Evolutionary conservation across 2,888 invertebrate genomes (phyloP), one percentile per base, ranked within the genome.

Genomic region (Meteorus cinctellus): DNA sequence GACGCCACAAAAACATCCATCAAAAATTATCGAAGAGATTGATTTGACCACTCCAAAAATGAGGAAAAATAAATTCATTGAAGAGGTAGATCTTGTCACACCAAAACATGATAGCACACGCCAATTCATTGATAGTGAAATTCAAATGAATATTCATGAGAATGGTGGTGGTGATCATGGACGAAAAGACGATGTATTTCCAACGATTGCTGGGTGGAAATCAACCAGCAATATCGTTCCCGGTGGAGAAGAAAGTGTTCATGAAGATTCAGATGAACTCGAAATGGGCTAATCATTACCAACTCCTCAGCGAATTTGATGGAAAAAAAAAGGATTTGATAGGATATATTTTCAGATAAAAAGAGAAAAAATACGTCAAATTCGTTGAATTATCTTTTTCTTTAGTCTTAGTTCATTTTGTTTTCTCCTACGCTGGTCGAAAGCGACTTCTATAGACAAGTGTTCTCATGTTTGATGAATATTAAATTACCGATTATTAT

Each of bases 61-160:
- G 75, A 71, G 66, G 67, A 74, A 66, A 4, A 34, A 19, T 16
- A 41, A 51, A 31, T 41, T 77, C 2, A 51, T 82, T 59, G 83
- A 83, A 69, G 79, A 80, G 68, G 75, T 85, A 59, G 86, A 87
- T 76, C 77, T 84, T 36, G 83, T 83, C 67, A 82, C 84, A 27
- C 86, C 86, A 51, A 74, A 70, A 45, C 82, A 78, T 66, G 72
- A 74, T n/a, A 63, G 74, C 4, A 80, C 78, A 19, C 74, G 51
- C 4, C 65, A 70, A 66, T 84, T 83, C 48, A 79, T 82, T 41
- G 77, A 81, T 4, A 77, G 75, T 36, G 83, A 85, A 74, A 81
- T 75, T 70, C 72, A 66, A 31, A 63, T 74, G 31, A 60, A 41
- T 71, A 48, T 27, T 63, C 62, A 48, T 14, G 31, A 59, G 14